Percentiles rank a stretch among this genome's conserved stretches.
phyloP scores from a whole-genome alignment of 1,140 invertebrate species.

The Bilobella aurantiaca region DNA sequence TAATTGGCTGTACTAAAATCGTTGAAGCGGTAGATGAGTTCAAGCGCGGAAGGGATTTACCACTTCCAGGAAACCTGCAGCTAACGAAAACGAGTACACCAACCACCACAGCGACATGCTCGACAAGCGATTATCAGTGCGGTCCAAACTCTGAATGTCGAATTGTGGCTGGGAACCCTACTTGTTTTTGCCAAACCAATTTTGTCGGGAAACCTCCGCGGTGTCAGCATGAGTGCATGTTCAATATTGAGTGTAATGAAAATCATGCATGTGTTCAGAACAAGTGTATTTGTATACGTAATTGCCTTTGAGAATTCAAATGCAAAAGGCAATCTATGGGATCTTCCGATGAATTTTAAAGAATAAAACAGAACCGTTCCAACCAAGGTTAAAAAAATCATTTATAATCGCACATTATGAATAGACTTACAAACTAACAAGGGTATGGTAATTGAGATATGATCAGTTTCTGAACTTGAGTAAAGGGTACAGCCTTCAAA shows the following conservation, averaged over 20 bases:
- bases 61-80: background rate
- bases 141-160: conserved; percentile 61
- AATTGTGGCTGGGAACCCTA: conserved; percentile 53
- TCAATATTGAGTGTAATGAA: conserved; percentile 65
- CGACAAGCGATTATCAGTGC: conserved; percentile 3
- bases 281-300: conserved; percentile 55
- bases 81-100: background rate
- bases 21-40: background rate
- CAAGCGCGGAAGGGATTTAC: background rate
- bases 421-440: no score
- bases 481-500: no score
- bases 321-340: no score
- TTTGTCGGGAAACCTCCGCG: conserved; percentile 56
- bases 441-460: no score
- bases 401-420: no score
- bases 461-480: no score
- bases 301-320: conserved; percentile 15
- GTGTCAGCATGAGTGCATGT: conserved; percentile 66
- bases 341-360: no score
- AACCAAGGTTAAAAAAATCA: no score
- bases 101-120: background rate
- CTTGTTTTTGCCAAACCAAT: conserved; percentile 54
- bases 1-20: conserved; percentile 35
- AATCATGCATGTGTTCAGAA: conserved; percentile 63
- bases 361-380: no score